Conservation (phyloP, 2,113 vertebrate species). For the Nothocercus julius region DNA sequence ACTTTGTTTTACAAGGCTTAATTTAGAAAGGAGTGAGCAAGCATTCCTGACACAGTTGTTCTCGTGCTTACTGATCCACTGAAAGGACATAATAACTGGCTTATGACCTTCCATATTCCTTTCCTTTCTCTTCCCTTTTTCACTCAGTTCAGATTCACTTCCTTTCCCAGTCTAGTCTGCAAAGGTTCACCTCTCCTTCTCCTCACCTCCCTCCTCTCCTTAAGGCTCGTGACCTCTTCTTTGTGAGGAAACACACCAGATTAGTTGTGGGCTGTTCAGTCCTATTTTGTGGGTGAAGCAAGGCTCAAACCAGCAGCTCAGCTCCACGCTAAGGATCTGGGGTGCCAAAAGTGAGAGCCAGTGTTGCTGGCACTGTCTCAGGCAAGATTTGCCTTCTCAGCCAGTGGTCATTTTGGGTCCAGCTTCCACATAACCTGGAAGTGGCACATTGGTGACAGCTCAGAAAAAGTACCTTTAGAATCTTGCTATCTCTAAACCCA, state of each 20-base stretch:
- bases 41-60: background rate
- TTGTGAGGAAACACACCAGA: background rate
- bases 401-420: rapidly evolving
- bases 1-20: slow-evolving; percentile 23
- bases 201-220: background rate
- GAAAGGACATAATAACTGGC: background rate
- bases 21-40: slow-evolving; percentile 14
- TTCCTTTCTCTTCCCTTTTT: background rate
- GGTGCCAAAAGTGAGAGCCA: rapidly evolving
- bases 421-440: background rate
- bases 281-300: background rate
- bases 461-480: background rate
- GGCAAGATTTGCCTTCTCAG: background rate
- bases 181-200: background rate
- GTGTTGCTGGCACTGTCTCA: background rate
- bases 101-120: background rate
- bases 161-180: background rate
- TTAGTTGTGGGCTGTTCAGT: background rate
- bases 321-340: rapidly evolving
- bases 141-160: background rate
- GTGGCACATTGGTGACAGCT: rapidly evolving
- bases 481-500: background rate
- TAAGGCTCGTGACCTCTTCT: background rate
- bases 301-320: background rate
- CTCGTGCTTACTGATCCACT: background rate